Evolutionary conservation across 2,888 invertebrate genomes (phyloP).

Genomic region (Homarus gammarus): DNA sequence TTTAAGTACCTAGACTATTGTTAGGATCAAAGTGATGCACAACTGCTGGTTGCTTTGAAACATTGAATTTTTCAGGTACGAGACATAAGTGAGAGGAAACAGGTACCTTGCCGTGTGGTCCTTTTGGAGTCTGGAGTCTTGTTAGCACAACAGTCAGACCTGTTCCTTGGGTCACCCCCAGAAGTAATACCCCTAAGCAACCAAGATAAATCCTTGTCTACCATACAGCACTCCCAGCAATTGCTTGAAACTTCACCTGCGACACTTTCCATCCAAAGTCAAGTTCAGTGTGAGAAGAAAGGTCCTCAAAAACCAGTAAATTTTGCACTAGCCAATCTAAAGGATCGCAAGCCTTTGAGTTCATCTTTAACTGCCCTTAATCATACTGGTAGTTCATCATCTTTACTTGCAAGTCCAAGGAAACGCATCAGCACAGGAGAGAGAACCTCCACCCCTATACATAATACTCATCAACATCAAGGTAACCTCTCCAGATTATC

Average conservation of each 20-base stretch:
- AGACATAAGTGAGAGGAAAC: constrained; percentile 58
- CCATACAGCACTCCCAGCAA: background rate
- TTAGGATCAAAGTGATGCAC: too few relatives aligned
- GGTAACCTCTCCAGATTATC: constrained; percentile 51
- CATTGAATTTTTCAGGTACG: constrained; percentile 28
- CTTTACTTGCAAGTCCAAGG: constrained; percentile 46
- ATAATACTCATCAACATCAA: constrained; percentile 26
- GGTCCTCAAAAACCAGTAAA: constrained; percentile 47
- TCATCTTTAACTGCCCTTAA: constrained; percentile 47
- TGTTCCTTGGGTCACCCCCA: constrained; percentile 42
- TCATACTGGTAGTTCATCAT: constrained; percentile 32
- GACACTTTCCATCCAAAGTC: background rate
- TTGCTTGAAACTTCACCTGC: background rate
- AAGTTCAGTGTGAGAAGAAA: constrained; percentile 37
- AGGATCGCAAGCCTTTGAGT: constrained; percentile 61
- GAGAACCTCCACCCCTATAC: constrained; percentile 38
- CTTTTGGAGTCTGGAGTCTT: constrained; percentile 61
- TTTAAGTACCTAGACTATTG: too few relatives aligned
- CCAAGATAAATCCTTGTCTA: constrained; percentile 9
- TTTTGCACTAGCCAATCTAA: constrained; percentile 22
- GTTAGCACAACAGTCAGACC: constrained; percentile 57
- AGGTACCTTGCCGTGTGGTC: constrained; percentile 53
- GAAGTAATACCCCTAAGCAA: background rate
- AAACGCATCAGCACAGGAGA: constrained; percentile 23
- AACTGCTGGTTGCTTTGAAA: too few relatives aligned